Evolutionary conservation across 2,113 vertebrate genomes (phyloP), one percentile per base, ranked within the genome.

Genomic region (Entosphenus tridentatus): DNA sequence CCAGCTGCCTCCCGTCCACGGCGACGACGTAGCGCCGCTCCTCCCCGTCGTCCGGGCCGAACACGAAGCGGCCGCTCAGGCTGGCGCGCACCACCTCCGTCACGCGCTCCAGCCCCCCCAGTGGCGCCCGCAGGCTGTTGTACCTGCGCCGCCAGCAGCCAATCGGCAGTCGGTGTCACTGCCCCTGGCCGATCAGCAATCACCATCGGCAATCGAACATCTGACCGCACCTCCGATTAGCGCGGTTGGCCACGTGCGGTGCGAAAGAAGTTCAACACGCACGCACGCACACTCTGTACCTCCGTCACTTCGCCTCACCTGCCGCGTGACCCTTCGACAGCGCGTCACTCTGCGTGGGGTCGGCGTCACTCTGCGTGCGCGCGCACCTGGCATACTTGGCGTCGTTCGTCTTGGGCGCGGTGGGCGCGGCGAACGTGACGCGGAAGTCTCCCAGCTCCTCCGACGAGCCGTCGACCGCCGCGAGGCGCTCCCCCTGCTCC

Each of bases 361-460:
- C 39, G 39, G 39, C 39, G 39, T 39, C 39, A 39, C 39, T 39
- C 39, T 39, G 39, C 39, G 39, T 7, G 39, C 5, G 39, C 39
- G 4, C 39, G 39, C 39, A 39, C 39, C 39, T 39, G 39, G 39
- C 39, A 39, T 39, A 39, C 39, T 39, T 39, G 39, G 39, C 39
- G 6, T 39, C 39, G 39, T 39, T 21, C 62, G 62, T 65, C 21
- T 21, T 21, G 10, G 62, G 21, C 0, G 67, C 75, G 0, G 83
- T 82, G 39, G 92, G 88, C 62, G 78, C 80, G 65, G 82, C 73
- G 74, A 97, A 88, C 17, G 81, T 84, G 74, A 97, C 73, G 55
- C 81, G 88, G 75, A 96, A 97, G 73, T 78, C 76, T 1, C 91
- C 88, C 2, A 96, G 83, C 72, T 96, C 91, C 71, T 84, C 84